Conservation (phyloP, 2,888 invertebrate genomes). For the Tiliacea citrago region DNA sequence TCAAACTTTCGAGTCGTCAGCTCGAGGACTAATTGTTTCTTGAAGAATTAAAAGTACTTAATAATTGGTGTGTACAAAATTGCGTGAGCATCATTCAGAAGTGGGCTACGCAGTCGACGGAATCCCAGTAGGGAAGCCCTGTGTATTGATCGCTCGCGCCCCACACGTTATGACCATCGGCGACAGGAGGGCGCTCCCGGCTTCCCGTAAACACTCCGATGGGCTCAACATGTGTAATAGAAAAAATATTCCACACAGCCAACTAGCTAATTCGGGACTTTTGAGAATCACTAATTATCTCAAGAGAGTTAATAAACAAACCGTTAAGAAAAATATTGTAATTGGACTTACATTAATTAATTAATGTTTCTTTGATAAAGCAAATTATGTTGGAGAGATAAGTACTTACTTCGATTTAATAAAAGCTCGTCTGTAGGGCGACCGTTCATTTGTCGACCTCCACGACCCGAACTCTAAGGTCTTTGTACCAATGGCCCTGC, state of each 20-base stretch:
- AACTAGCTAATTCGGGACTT: slow-evolving; percentile 46
- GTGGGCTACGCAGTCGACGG: slow-evolving; percentile 76
- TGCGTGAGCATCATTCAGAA: slow-evolving; percentile 77
- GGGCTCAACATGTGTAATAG: slow-evolving; percentile 76
- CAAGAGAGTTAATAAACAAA: slow-evolving; percentile 26
- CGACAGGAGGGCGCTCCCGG: slow-evolving; percentile 87
- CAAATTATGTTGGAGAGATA: slow-evolving; percentile 20
- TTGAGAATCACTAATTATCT: slow-evolving; percentile 23
- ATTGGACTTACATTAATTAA: background rate
- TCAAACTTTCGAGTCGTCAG: slow-evolving; percentile 55
- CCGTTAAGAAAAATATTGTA: background rate
- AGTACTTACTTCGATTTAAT: slow-evolving; percentile 52
- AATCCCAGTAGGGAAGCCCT: slow-evolving; percentile 84
- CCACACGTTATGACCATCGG: slow-evolving; percentile 87
- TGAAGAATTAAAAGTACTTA: slow-evolving; percentile 65
- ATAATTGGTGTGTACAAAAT: slow-evolving; percentile 72
- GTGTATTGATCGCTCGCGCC: slow-evolving; percentile 87
- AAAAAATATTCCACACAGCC: slow-evolving; percentile 63
- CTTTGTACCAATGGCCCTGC: slow-evolving; percentile 68
- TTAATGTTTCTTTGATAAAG: slow-evolving; percentile 28
- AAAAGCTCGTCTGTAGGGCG: slow-evolving; percentile 62
- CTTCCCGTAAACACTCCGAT: slow-evolving; percentile 81
- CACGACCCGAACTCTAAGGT: slow-evolving; percentile 68
- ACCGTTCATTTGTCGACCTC: slow-evolving; percentile 65
- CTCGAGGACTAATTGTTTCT: slow-evolving; percentile 68